Evolutionary conservation across 2,113 vertebrate genomes (phyloP), one percentile per base, ranked within the genome.

Genomic region (Aegithalos caudatus): DNA sequence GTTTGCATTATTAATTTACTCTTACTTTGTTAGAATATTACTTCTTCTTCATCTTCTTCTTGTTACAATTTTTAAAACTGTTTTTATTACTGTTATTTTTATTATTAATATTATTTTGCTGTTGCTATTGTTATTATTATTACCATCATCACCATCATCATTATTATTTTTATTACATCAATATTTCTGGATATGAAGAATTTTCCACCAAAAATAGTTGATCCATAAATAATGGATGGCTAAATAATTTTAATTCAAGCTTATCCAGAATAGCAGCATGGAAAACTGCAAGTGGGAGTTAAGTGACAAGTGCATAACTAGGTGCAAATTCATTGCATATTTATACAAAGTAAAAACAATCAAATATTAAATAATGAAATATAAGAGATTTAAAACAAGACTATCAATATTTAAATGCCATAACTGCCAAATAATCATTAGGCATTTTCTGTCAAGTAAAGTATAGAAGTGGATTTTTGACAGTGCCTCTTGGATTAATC

Each of bases 331-430:
- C 60, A 79, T 81, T 81, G 66, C 71, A 92, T 50, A 94, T 86
- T 93, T 93, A 83, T 91, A 88, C 0, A 6, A 97, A 93, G 64
- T 56, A 88, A 90, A 82, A 96, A 47, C 38, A 94, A 71, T 91
- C 50, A 94, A 82, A 95, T 64, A 92, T 65, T 58, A 83, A 85
- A 91, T 66, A 84, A 96, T 76, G 27, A 90, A 85, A 95, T 70
- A 70, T 60, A 93, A 87, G 47, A 88, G 42, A 44, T 91, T 89
- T 88, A 92, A 94, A 93, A 37, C 42, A 88, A 92, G 51, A 79
- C 50, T 78, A 81, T 86, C 50, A 90, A 93, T 93, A 95, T 95
- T 96, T 90, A 95, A 95, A 86, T 82, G 57, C 24, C 33, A 16
- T 61, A 76, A 86, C 77, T 93, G 81, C 45, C 50, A 81, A 92